A percentile compares a stretch with the other conserved stretches of the same genome.
phyloP scores from a whole-genome alignment of 2,113 vertebrate species.

The Nanorana parkeri region DNA sequence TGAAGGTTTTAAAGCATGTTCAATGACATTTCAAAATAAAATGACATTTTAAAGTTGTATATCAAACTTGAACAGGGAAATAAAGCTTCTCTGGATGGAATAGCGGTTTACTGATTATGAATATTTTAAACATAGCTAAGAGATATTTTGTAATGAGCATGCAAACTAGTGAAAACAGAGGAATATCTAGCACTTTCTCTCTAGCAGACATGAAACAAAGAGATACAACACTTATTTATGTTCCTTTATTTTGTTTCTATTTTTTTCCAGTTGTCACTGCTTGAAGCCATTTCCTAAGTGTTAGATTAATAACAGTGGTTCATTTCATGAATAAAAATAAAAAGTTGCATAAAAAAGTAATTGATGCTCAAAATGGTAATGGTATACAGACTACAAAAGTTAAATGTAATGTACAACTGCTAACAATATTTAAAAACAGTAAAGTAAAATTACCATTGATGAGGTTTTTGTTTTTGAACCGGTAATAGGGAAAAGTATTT shows the following conservation, averaged over 20 bases:
- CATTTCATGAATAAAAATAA: background rate
- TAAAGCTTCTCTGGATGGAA: constrained; percentile 44
- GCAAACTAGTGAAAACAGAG: constrained; percentile 14
- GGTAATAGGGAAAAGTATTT: no score
- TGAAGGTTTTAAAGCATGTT: constrained; percentile 48
- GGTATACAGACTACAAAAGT: background rate
- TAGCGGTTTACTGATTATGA: constrained; percentile 52
- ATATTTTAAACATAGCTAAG: constrained; percentile 54
- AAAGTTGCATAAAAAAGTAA: background rate
- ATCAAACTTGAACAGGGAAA: constrained; percentile 47
- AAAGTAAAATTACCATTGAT: no score
- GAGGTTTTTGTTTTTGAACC: no score
- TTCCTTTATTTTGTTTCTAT: background rate
- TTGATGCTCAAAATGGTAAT: background rate
- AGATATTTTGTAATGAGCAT: constrained; percentile 54
- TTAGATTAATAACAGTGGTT: background rate
- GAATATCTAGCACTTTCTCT: constrained; percentile 35
- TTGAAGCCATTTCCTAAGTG: background rate
- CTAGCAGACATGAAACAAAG: background rate
- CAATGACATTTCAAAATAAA: constrained; percentile 57
- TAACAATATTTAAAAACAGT: no score
- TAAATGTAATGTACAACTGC: no score
- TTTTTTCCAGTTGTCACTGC: background rate
- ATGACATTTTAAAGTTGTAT: constrained; percentile 57
- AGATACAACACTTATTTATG: background rate